Base-by-base conservation (phyloP, 2,888 invertebrate species). In the Atethmia centrago region DNA sequence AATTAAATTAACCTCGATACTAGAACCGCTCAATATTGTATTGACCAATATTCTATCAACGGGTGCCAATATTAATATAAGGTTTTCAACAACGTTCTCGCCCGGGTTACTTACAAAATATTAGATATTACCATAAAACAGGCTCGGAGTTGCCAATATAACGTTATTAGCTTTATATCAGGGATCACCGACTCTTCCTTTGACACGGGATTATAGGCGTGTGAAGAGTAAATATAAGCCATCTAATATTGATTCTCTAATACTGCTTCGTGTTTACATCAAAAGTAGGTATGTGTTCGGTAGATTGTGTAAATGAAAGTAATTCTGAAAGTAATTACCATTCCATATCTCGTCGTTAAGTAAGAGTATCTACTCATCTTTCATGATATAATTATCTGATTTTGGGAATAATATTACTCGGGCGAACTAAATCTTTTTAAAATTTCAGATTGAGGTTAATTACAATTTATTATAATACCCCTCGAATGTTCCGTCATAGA, bases 211-310 rank as follows among this genome's bases (percentile, higher is more conserved):
- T 90, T 90, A 90, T 85, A 86, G 82, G 85, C 87, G 80, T 85
- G 85, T 78, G 79, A 85, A 85, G 86, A 83, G 74, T 73, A 86
- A 84, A 86, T 87, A 89, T 86, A 85, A 88, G 85, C 79, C 74
- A 77, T 83, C 80, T 77, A n/a, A 86, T 90, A 92, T 91, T 90
- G 90, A 91, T 89, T 90, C 82, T 79, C 76, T 86, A 88, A 86
- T 88, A 83, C 73, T 75, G 71, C 71, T 74, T 76, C 80, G 45
- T 85, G 67, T 85, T 85, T 76, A 68, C 78, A 75, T 72, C 62
- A 64, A 61, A 74, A 68, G 74, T n/a, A n/a, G n/a, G n/a, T 80
- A 77, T 66, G 42, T 78, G 58, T n/a, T 77, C 45, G 55, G 55
- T 53, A 62, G 80, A 70, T 82, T 67, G 49, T 75, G 64, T 79